Conservation (phyloP, 2,888 invertebrate genomes). For the Caprella mutica region DNA sequence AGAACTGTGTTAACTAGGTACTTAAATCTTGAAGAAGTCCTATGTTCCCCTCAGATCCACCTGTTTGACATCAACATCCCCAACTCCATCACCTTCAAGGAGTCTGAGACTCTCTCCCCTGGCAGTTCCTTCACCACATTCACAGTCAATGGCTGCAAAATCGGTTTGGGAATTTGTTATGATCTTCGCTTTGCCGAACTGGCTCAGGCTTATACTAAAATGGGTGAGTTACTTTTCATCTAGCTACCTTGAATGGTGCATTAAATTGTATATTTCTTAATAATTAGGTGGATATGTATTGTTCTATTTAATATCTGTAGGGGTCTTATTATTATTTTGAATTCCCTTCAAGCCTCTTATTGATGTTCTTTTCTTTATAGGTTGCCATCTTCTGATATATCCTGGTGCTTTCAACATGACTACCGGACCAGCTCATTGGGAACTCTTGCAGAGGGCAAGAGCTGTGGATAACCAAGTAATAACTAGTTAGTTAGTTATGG, state of each 20-base stretch:
- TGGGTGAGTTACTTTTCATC: slow-evolving; percentile 42
- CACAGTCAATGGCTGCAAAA: slow-evolving; percentile 55
- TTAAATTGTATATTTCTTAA: not conserved
- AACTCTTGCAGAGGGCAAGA: slow-evolving; percentile 63
- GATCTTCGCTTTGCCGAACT: slow-evolving; percentile 85
- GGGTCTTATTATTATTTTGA: not conserved
- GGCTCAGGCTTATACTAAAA: slow-evolving; percentile 48
- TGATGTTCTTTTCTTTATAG: slow-evolving; percentile 41
- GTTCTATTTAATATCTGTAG: too few species aligned
- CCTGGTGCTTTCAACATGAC: slow-evolving; percentile 95
- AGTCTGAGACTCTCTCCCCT: slow-evolving; percentile 68
- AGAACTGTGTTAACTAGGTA: too few species aligned
- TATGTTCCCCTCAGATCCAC: slow-evolving; percentile 61
- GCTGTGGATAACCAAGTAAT: slow-evolving; percentile 70
- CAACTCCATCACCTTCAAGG: slow-evolving; percentile 80
- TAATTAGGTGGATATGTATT: not conserved
- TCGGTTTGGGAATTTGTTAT: slow-evolving; percentile 90
- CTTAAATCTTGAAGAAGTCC: too few species aligned
- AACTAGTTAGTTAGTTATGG: not conserved
- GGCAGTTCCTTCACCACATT: slow-evolving; percentile 65
- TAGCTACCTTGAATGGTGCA: not conserved
- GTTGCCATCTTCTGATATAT: slow-evolving; percentile 74
- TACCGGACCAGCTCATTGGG: slow-evolving; percentile 90
- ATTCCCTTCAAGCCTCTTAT: too few species aligned
- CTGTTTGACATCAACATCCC: slow-evolving; percentile 93